Evolutionary conservation across 2,888 invertebrate species (phyloP).

Genomic region (Temnothorax ravouxi): DNA sequence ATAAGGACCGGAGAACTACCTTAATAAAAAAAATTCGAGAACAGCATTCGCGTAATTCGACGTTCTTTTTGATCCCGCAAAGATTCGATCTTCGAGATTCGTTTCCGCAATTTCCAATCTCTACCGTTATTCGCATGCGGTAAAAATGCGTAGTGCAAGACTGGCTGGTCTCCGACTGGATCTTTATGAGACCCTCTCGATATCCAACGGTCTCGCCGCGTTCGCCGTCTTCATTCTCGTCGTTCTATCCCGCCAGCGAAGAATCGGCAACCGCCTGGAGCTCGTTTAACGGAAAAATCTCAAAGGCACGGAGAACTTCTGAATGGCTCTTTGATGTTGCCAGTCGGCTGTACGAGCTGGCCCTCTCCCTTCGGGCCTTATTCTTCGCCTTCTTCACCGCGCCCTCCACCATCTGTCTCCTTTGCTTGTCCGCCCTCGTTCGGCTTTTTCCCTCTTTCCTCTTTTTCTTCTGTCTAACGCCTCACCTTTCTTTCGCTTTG

Average conservation of each 20-base stretch:
- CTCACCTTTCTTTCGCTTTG: constrained; percentile 57
- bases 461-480: constrained; percentile 34
- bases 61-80: neutral
- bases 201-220: constrained; percentile 58
- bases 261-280: constrained; percentile 72
- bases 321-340: constrained; percentile 77
- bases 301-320: constrained; percentile 70
- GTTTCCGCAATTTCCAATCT: constrained; percentile 29
- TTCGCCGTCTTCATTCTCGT: constrained; percentile 44
- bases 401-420: constrained; percentile 51
- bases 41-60: neutral
- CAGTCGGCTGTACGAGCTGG: constrained; percentile 67
- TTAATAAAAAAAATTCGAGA: constrained; percentile 6
- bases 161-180: constrained; percentile 53
- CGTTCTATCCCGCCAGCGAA: constrained; percentile 63
- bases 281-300: constrained; percentile 76
- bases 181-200: constrained; percentile 71
- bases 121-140: constrained; percentile 14
- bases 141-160: constrained; percentile 33
- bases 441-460: constrained; percentile 45
- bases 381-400: constrained; percentile 2
- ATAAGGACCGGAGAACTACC: too few species aligned
- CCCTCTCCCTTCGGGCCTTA: constrained; percentile 35
- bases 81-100: neutral
- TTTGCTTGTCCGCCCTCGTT: constrained; percentile 49